phyloP scores from a whole-genome alignment of 2,888 invertebrate genomes.

The Dinocampus coccinellae region DNA sequence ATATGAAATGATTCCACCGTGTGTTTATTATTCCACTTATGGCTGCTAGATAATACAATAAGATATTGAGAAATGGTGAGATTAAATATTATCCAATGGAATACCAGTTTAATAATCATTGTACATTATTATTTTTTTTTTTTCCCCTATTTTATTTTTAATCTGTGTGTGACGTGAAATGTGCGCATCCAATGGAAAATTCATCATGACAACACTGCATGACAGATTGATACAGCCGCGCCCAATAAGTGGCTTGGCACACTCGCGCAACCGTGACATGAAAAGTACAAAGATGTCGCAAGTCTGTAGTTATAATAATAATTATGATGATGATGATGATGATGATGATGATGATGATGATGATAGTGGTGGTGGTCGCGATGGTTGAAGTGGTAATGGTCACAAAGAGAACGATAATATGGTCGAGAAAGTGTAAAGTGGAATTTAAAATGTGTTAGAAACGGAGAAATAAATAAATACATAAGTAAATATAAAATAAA shows the following conservation, averaged over 20 bases:
- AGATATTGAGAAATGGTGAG: background rate
- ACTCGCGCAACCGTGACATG: background rate
- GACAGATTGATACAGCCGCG: background rate
- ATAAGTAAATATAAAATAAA: no score
- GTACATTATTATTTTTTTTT: background rate
- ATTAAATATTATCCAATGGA: conserved; percentile 52
- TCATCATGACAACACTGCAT: background rate
- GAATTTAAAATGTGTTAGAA: conserved; percentile 31
- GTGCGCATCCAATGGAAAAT: background rate
- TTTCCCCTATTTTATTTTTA: background rate
- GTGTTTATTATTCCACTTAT: background rate
- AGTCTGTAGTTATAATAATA: conserved; percentile 13
- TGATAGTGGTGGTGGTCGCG: background rate
- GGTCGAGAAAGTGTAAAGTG: conserved; percentile 30
- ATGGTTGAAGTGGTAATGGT: conserved; percentile 25
- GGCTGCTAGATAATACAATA: background rate
- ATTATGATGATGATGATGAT: background rate
- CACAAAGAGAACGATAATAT: background rate
- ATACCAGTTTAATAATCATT: conserved; percentile 46
- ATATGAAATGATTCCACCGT: background rate
- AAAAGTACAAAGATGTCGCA: conserved; percentile 23
- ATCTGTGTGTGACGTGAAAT: background rate
- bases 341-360: background rate
- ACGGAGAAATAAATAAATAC: no score
- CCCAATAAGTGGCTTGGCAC: background rate